Percentiles rank a stretch among this genome's conserved stretches.
Conservation (phyloP, 2,797 vertebrate species). For the Cuculus canorus region DNA sequence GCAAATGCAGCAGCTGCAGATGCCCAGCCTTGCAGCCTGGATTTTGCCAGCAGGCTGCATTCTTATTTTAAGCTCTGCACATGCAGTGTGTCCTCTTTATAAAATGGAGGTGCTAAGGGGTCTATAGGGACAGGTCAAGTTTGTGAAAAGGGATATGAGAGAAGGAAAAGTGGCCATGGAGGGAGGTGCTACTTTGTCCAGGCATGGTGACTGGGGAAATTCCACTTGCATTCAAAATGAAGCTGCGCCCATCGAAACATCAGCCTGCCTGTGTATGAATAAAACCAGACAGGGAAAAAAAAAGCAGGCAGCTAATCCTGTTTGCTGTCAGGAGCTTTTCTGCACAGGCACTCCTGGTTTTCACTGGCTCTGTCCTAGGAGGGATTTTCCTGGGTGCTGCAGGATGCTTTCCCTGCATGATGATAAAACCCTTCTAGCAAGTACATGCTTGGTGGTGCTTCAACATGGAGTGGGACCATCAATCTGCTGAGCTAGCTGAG, state of each 20-base stretch:
- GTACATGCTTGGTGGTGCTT: neutral
- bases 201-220: neutral
- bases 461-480: neutral
- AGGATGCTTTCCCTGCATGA: neutral
- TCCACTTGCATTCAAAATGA: neutral
- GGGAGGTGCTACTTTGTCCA: neutral
- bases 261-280: neutral
- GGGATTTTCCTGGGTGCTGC: neutral
- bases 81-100: neutral
- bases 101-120: fast-evolving
- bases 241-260: neutral
- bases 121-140: neutral
- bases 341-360: neutral
- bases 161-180: neutral
- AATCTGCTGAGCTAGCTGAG: neutral
- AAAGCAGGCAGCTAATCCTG: neutral
- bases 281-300: neutral
- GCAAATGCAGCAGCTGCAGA: neutral
- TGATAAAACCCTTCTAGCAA: neutral
- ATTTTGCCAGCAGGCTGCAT: neutral
- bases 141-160: neutral
- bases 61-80: neutral
- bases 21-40: neutral
- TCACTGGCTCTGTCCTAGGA: fast-evolving
- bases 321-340: neutral